Conservation (phyloP, 2,113 vertebrate genomes). For the Harpagus bidentatus region DNA sequence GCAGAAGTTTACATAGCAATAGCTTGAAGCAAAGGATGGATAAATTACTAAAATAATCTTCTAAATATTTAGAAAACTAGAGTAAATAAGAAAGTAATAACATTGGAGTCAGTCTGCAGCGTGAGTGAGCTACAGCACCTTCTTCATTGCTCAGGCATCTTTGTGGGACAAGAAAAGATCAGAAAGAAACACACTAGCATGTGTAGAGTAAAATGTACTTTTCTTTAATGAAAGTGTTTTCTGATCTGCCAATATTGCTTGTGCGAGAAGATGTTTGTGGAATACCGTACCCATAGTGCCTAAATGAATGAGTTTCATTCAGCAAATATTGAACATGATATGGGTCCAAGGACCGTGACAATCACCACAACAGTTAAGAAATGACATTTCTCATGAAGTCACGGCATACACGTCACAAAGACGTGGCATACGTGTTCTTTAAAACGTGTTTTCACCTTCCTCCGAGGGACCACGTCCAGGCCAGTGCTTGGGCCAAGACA, state of each 20-base stretch:
- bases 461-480: background rate
- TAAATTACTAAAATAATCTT: background rate
- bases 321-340: background rate
- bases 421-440: accelerated
- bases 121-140: background rate
- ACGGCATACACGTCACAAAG: background rate
- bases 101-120: background rate
- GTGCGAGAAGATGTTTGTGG: background rate
- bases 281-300: background rate
- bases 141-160: background rate
- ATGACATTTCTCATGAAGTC: background rate
- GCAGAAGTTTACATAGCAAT: background rate
- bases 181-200: background rate
- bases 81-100: background rate
- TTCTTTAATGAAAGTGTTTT: background rate
- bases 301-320: background rate
- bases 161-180: background rate
- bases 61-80: background rate
- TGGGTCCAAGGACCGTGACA: background rate
- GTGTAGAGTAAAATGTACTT: background rate
- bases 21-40: background rate
- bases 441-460: background rate
- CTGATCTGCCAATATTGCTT: background rate
- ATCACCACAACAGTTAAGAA: background rate
- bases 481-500: background rate